A percentile compares a stretch with the other conserved stretches of the same genome.
Evolutionary conservation across 2,113 vertebrate species (phyloP).

Genomic region (Puntigrus tetrazona): DNA sequence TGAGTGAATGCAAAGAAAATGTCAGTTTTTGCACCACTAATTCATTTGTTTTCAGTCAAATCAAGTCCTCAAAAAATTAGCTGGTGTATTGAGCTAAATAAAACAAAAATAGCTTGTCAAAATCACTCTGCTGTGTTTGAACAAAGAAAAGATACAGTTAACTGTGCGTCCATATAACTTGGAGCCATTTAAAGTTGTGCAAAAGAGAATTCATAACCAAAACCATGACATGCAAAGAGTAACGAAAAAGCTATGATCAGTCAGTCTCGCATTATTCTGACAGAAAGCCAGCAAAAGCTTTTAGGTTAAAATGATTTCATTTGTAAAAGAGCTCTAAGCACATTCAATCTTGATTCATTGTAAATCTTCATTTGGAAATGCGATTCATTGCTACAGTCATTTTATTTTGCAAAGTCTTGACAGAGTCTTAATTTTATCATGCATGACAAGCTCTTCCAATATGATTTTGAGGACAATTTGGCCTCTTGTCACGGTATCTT

Average conservation of each 20-base stretch:
- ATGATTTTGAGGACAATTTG: neutral
- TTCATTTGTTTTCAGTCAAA: neutral
- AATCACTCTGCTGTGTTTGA: slow-evolving; percentile 25
- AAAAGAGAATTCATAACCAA: slow-evolving; percentile 50
- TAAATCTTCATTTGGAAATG: slow-evolving; percentile 27
- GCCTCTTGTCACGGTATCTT: neutral
- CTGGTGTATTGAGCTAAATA: slow-evolving; percentile 20
- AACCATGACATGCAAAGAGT: slow-evolving; percentile 35
- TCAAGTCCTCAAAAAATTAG: neutral
- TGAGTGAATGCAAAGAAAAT: neutral
- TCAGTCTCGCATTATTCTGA: neutral
- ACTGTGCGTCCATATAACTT: slow-evolving; percentile 19
- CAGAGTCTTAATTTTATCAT: slow-evolving; percentile 36
- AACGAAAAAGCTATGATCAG: neutral
- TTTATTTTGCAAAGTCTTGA: slow-evolving; percentile 19
- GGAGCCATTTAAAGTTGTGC: slow-evolving; percentile 22
- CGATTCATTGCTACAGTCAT: slow-evolving; percentile 28
- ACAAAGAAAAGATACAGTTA: slow-evolving; percentile 20
- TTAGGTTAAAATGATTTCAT: neutral
- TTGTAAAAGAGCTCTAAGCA: neutral
- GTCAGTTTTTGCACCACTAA: neutral
- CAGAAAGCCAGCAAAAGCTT: slow-evolving; percentile 5
- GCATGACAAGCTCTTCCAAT: neutral
- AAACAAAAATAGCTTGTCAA: neutral
- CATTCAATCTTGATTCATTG: neutral